Percentiles rank a stretch among this genome's conserved stretches.
Evolutionary conservation across 2,797 vertebrate species (phyloP).

Genomic region (Microctenopoma steveboyesi): DNA sequence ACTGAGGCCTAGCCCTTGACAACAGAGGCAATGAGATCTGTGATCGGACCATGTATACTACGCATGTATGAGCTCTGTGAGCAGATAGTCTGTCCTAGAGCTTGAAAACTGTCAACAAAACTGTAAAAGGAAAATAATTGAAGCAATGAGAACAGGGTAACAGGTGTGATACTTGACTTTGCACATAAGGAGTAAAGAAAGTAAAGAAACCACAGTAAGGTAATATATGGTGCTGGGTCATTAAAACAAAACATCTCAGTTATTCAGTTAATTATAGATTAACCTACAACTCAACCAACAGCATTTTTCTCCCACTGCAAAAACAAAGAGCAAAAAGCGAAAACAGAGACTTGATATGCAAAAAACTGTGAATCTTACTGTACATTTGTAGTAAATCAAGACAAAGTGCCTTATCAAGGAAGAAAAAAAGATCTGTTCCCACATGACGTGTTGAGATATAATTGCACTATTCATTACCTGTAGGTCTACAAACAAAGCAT

Average conservation of each 20-base stretch:
- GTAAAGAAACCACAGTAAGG: constrained; percentile 8
- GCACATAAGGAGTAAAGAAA: constrained; percentile 52
- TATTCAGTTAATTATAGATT: constrained; percentile 20
- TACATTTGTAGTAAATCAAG: constrained; percentile 19
- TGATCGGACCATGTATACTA: constrained; percentile 11
- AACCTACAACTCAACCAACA: constrained; percentile 1
- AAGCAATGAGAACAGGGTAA: constrained; percentile 57
- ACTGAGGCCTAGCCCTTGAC: constrained; percentile 8
- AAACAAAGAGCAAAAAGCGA: constrained; percentile 12
- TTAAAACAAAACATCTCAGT: constrained; percentile 31
- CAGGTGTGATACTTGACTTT: constrained; percentile 58
- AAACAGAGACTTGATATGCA: constrained; percentile 24
- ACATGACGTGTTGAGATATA: constrained; percentile 4
- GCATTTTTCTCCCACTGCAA: constrained; percentile 1
- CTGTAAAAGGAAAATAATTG: constrained; percentile 59
- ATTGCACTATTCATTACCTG: constrained; percentile 30
- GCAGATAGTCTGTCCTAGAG: constrained; percentile 19
- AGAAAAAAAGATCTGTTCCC: constrained; percentile 8
- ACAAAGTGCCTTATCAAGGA: constrained; percentile 64
- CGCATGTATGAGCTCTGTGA: constrained; percentile 16
- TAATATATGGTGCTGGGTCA: constrained; percentile 1
- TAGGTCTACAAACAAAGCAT: constrained; percentile 5
- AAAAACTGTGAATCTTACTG: constrained; percentile 60
- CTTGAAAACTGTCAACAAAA: constrained; percentile 46
- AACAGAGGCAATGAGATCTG: constrained; percentile 14